Percentiles rank a stretch among this genome's conserved stretches.
Evolutionary conservation across 2,888 invertebrate genomes (phyloP).

Genomic region (Calliphora vomitoria): DNA sequence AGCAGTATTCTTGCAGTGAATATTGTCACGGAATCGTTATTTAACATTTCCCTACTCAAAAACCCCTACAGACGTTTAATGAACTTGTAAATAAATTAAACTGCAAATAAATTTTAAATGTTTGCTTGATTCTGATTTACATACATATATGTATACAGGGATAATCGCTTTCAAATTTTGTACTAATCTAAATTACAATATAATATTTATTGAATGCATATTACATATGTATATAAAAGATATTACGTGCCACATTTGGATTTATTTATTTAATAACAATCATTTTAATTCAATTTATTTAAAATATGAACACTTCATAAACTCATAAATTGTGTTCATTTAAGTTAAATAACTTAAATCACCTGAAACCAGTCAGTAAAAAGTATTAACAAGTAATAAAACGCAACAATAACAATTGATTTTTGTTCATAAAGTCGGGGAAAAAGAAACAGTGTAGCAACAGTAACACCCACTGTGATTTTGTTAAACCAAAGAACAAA

Average conservation of each 20-base stretch:
- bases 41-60: no score
- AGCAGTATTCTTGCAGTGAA: no score
- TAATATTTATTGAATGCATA: neutral
- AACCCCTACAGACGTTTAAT: neutral
- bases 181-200: neutral
- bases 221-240: conserved; percentile 1
- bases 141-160: no score
- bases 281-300: conserved; percentile 9
- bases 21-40: no score
- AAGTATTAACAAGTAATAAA: conserved; percentile 38
- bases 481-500: conserved; percentile 44
- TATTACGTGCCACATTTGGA: neutral
- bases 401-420: conserved; percentile 22
- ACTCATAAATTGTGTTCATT: conserved; percentile 31
- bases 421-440: no score
- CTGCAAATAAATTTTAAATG: conserved; percentile 19
- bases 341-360: conserved; percentile 27
- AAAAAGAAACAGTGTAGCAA: neutral
- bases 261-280: conserved; percentile 18
- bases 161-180: conserved; percentile 16
- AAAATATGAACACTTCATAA: conserved; percentile 22
- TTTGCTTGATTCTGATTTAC: conserved; percentile 35
- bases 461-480: conserved; percentile 47
- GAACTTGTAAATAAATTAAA: conserved; percentile 14
- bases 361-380: conserved; percentile 44